Evolutionary conservation across 1,140 invertebrate genomes (phyloP).

Genomic region (Cepaea nemoralis): DNA sequence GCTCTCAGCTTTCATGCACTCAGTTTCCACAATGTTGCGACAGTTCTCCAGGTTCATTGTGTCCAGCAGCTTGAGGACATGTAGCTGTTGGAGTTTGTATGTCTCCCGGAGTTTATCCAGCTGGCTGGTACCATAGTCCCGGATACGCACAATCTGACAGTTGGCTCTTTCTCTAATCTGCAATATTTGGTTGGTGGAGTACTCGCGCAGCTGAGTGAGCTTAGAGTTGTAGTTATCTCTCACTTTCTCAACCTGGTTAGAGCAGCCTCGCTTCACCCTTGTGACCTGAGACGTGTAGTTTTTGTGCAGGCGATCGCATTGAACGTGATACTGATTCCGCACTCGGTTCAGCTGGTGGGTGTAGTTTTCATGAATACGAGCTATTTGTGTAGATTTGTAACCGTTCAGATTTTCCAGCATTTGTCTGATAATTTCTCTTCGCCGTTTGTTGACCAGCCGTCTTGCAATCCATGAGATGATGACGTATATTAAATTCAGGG

Average conservation of each 20-base stretch:
- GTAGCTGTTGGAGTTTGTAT: conserved; percentile 93
- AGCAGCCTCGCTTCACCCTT: conserved; percentile 91
- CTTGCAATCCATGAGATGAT: conserved; percentile 52
- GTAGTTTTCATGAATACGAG: conserved; percentile 62
- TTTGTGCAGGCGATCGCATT: conserved; percentile 85
- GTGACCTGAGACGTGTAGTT: conserved; percentile 92
- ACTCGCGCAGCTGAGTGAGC: conserved; percentile 65
- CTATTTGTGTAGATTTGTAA: conserved; percentile 61
- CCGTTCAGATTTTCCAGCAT: conserved; percentile 64
- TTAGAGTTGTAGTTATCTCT: conserved; percentile 90
- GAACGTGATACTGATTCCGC: conserved; percentile 75
- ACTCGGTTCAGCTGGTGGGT: conserved; percentile 81
- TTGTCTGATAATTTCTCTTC: conserved; percentile 59
- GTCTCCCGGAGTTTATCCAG: conserved; percentile 88
- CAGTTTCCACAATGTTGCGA: conserved; percentile 79
- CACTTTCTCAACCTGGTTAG: conserved; percentile 92
- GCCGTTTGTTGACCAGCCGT: conserved; percentile 58
- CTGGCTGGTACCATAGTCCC: conserved; percentile 94
- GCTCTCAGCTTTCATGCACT: conserved; percentile 84
- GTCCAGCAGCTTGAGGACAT: conserved; percentile 92
- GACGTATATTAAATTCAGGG: conserved; percentile 58
- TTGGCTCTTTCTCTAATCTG: conserved; percentile 95
- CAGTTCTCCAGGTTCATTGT: conserved; percentile 96
- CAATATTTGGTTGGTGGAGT: conserved; percentile 81
- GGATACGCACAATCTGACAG: conserved; percentile 91